Conservation (phyloP, 2,797 vertebrate species). For the Neosilurus hyrtlii region DNA sequence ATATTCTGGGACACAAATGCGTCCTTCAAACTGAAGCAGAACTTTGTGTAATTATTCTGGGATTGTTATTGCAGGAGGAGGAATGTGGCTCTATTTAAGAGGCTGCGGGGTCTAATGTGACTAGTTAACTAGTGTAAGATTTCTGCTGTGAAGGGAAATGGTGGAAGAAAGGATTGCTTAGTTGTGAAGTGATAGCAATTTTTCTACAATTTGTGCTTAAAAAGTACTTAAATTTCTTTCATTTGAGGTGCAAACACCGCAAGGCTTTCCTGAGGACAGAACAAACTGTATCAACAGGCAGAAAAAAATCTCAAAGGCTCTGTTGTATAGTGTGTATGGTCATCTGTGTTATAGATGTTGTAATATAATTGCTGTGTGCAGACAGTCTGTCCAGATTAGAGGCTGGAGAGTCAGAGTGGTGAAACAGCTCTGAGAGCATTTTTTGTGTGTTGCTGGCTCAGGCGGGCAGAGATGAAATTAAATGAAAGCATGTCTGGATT, state of each 20-base stretch:
- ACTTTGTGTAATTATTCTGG: background rate
- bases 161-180: background rate
- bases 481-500: conserved; percentile 78
- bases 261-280: background rate
- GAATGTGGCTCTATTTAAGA: background rate
- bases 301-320: background rate
- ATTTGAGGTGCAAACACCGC: background rate
- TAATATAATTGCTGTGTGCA: conserved; percentile 7
- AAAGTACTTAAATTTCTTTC: background rate
- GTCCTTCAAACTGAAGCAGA: background rate
- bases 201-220: background rate
- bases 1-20: background rate
- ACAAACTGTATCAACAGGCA: background rate
- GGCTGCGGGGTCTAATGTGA: background rate
- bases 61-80: conserved; percentile 1
- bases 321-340: background rate
- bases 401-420: conserved; percentile 43
- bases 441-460: conserved; percentile 62
- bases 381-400: conserved; percentile 49
- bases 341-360: conserved; percentile 14
- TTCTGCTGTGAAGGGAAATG: background rate
- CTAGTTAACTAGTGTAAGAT: background rate
- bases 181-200: background rate
- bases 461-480: conserved; percentile 67
- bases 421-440: conserved; percentile 59